Evolutionary conservation across 2,113 vertebrate genomes (phyloP).

Genomic region (Cichladusa arquata): DNA sequence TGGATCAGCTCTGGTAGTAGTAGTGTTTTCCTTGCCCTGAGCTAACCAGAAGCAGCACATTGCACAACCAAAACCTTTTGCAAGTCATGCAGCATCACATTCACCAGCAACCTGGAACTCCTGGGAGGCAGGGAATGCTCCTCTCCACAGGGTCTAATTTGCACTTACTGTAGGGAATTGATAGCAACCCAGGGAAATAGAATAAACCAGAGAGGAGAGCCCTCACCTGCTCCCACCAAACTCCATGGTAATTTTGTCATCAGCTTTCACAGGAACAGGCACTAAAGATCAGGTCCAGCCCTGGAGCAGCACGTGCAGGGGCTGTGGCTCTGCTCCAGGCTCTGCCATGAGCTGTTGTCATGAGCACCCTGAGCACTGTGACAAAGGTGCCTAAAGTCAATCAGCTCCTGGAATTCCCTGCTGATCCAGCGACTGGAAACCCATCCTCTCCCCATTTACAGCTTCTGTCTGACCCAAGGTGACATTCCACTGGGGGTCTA

Average conservation of each 20-base stretch:
- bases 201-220: background rate
- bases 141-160: conserved; percentile 6
- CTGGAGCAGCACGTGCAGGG: background rate
- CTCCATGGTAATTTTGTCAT: background rate
- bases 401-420: conserved; percentile 7
- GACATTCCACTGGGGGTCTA: background rate
- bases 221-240: background rate
- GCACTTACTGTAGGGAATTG: conserved; percentile 37
- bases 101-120: background rate
- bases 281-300: background rate
- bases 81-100: background rate
- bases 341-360: background rate
- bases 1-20: background rate
- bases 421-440: background rate
- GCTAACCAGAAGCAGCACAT: conserved; percentile 25
- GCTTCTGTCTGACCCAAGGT: background rate
- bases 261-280: background rate
- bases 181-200: background rate
- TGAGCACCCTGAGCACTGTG: conserved; percentile 7
- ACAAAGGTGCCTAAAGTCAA: background rate
- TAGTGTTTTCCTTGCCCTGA: conserved; percentile 29
- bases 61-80: background rate
- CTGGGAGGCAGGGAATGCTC: background rate
- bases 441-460: background rate
- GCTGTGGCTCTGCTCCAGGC: background rate